Evolutionary conservation across 2,797 vertebrate species (phyloP), one percentile per base, ranked within the genome.

Genomic region (Cacajao melanocephalus): DNA sequence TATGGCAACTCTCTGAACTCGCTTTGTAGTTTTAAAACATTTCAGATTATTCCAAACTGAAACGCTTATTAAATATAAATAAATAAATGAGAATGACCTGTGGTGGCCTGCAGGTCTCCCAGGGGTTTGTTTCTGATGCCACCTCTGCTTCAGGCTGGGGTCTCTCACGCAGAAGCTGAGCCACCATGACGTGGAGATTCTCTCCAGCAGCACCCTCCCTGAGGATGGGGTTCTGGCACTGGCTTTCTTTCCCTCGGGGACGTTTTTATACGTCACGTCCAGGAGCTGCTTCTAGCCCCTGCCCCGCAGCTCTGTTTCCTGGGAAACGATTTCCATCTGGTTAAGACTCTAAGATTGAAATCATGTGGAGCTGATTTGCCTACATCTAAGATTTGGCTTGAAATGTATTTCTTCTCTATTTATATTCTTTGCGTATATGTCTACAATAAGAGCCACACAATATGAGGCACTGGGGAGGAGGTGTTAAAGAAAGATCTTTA

Each of bases 301-400:
- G 19, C 39, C 72, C 55, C 13, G 5, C 14, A 48, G 14, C 19
- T 28, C 36, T 3, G 10, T n/a, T 44, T 30, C 15, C 22, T 44
- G 90, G 73, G 41, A 84, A 88, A 80, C n/a, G 67, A 48, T 76
- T 72, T 84, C 55, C 28, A 76, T 41, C n/a, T 36, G 75, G 39
- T 52, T 55, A 91, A 75, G n/a, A 44, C 30, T 55, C 1, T 41
- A 50, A 41, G 52, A 33, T 28, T 79, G 39, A 82, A 90, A 82
- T 57, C 64, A 28, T 9, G 9, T 15, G 22, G 50, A 58, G 41
- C 11, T 64, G 26, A 28, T 41, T 86, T 80, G 19, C 48, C 82
- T 52, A 7, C 39, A n/a, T 93, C 72, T 52, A 58, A 64, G 22
- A 50, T 72, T 78, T 75, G 36, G 19, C n/a, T 82, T 58, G 41